phyloP scores from a whole-genome alignment of 2,113 vertebrate species.

The Rhodinocichla rosea region DNA sequence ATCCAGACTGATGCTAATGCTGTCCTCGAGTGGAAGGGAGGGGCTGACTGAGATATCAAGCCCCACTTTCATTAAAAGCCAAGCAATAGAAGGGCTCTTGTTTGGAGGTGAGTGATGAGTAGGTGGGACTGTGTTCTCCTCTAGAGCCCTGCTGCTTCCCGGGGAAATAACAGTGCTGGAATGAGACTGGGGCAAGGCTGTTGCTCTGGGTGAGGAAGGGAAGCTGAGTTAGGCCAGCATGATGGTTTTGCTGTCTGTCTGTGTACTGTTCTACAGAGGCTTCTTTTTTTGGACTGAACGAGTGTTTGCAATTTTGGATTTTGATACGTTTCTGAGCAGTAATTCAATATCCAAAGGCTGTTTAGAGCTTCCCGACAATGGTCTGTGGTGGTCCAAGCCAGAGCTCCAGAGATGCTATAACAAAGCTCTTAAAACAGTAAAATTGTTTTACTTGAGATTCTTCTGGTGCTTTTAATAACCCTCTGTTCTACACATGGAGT shows the following conservation, averaged over 20 bases:
- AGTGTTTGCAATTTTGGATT: background rate
- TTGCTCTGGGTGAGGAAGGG: background rate
- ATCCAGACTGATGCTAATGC: slow-evolving; percentile 30
- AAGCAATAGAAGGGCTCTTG: background rate
- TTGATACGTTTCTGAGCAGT: background rate
- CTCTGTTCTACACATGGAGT: background rate
- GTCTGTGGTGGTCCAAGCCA: background rate
- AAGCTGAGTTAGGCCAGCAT: background rate
- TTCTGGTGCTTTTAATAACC: slow-evolving; percentile 5
- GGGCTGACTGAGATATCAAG: background rate
- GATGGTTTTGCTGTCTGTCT: background rate
- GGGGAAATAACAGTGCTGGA: background rate
- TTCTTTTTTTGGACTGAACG: background rate
- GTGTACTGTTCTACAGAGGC: background rate
- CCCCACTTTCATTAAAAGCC: slow-evolving; percentile 1
- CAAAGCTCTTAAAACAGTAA: slow-evolving; percentile 1
- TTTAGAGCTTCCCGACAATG: background rate
- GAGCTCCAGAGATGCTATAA: background rate
- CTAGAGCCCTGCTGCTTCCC: background rate
- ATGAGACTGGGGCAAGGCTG: background rate
- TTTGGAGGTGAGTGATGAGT: background rate
- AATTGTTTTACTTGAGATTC: slow-evolving; percentile 8
- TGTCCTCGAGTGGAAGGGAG: slow-evolving; percentile 27
- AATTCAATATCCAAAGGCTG: background rate
- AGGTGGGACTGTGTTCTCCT: background rate